Evolutionary conservation across 2,797 vertebrate species (phyloP), one percentile per base, ranked within the genome.

Genomic region (Molothrus aeneus): DNA sequence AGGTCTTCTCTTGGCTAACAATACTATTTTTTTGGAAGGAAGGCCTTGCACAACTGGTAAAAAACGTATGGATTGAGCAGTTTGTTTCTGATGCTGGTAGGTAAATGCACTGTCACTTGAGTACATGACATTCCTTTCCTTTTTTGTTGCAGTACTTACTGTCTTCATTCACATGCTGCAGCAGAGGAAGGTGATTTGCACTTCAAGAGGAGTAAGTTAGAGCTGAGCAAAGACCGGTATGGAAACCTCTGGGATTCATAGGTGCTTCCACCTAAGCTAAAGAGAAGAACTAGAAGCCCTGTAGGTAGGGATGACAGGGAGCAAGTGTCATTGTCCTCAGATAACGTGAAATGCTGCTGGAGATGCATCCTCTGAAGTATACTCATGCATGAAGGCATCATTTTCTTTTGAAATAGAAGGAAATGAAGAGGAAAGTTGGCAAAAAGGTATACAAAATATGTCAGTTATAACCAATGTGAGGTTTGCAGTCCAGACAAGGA

Each of bases 71-170:
- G 47, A 83, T 48, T 56, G 31, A 59, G 24, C 22, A 34, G 18
- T 56, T 84, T 66, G 40, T 70, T 91, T 92, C 51, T 91, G 34
- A 31, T 83, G 42, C 50, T 59, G 22, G 38, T 89, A 69, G 72
- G 72, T 80, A 61, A 91, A 80, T 64, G 65, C 69, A 51, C 17
- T 84, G 40, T 88, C 38, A 54, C 40, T 86, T 74, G 75, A 88
- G 61, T 91, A 74, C 16, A 31, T 86, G 54, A 50, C 43, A 78
- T 70, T 65, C 45, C 61, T 89, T 68, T 91, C 72, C 40, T 71
- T 88, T 89, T 85, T 70, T 80, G 13, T 95, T 93, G 90, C 81
- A 86, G 75, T 92, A 61, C 32, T 87, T 92, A 47, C 45, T 83
- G 69, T 74, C 72, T 86, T 95, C 42, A 69, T 61, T 93, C 80